These are phyloP conservation scores for Amazona guildingii DNA, from an alignment of 2,113 vertebrate genomes.

Conservation along the genomic window DNA sequence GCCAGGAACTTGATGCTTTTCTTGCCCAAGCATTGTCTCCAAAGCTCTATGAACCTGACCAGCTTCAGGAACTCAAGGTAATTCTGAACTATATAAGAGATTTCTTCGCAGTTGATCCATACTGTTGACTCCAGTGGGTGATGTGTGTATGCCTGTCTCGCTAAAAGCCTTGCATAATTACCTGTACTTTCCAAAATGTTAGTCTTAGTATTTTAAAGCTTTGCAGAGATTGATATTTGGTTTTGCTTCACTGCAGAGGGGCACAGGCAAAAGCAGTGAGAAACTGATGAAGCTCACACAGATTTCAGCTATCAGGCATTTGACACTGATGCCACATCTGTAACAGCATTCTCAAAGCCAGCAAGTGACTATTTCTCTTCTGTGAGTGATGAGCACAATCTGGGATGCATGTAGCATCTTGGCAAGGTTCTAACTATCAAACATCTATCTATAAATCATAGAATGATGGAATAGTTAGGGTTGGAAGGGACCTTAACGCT, in stretches of 20 bases:
- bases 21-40: constrained; percentile 94
- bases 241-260: not conserved
- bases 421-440: not conserved
- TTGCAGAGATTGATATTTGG: not conserved
- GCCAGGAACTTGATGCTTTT: constrained; percentile 96
- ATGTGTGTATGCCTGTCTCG: not conserved
- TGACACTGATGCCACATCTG: not conserved
- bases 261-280: not conserved
- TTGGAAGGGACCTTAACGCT: not conserved
- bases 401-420: not conserved
- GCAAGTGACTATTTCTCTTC: not conserved
- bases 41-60: constrained; percentile 96
- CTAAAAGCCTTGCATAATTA: not conserved
- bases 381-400: not conserved
- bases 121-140: not conserved
- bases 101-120: not conserved
- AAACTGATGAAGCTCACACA: not conserved
- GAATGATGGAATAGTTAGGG: not conserved
- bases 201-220: not conserved
- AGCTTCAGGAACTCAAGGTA: constrained; percentile 98
- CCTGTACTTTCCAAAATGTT: not conserved
- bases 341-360: not conserved
- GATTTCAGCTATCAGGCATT: not conserved
- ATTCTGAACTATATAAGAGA: constrained; percentile 7
- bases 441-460: not conserved